Conservation (phyloP, 2,888 invertebrate genomes). For the Nymphalis urticae region DNA sequence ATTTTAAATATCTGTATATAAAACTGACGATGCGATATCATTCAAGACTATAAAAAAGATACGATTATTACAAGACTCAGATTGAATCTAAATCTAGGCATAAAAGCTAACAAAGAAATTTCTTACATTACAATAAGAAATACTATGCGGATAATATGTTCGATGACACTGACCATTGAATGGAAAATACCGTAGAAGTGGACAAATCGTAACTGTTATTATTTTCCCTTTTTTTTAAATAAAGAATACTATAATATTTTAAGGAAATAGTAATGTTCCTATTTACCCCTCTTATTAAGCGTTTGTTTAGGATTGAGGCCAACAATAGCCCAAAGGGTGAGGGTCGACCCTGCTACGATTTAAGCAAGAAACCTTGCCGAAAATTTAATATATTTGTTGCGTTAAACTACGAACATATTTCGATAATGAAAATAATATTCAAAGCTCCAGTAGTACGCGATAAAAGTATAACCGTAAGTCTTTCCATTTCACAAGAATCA, state of each 20-base stretch:
- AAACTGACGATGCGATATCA: slow-evolving; percentile 1
- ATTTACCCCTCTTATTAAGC: no score
- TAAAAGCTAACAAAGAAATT: slow-evolving; percentile 38
- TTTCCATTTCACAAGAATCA: no score
- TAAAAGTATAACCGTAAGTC: no score
- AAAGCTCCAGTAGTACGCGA: no score
- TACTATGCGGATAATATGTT: slow-evolving; percentile 31
- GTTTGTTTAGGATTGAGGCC: no score
- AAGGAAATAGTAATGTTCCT: background rate
- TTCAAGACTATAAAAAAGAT: slow-evolving; percentile 24
- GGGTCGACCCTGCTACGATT: no score
- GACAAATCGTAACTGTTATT: background rate
- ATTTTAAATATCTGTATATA: background rate
- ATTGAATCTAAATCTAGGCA: slow-evolving; percentile 31
- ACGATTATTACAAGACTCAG: slow-evolving; percentile 22
- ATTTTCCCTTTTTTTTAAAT: background rate
- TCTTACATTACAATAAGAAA: slow-evolving; percentile 35
- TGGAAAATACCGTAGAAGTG: background rate
- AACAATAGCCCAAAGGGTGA: no score
- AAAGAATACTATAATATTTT: no score
- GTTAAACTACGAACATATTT: no score
- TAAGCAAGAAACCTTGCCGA: no score
- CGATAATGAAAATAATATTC: no score
- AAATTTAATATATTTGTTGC: no score
- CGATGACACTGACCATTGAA: slow-evolving; percentile 39